These are phyloP conservation scores for Rhysida immarginata DNA, from an alignment of 1,140 invertebrate species.

Conservation along the genomic window DNA sequence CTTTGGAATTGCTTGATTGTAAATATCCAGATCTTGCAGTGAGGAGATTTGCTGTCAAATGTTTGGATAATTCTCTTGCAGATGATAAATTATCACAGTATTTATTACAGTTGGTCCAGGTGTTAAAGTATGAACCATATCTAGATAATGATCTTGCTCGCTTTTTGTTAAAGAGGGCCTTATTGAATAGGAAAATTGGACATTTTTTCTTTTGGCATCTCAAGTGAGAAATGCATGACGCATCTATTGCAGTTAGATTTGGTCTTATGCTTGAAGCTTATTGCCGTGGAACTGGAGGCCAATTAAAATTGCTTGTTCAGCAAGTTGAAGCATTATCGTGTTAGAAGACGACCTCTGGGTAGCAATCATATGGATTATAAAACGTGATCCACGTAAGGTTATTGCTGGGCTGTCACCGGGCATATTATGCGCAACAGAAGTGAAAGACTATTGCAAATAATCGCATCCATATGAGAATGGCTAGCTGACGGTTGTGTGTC, in stretches of 20 bases:
- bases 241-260: conserved; percentile 47
- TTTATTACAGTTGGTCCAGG: conserved; percentile 83
- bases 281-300: conserved; percentile 76
- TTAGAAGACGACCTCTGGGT: no score
- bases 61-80: conserved; percentile 36
- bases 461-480: no score
- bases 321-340: conserved; percentile 83
- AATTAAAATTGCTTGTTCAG: conserved; percentile 59
- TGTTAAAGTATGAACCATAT: conserved; percentile 87
- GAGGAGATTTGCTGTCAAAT: conserved; percentile 38
- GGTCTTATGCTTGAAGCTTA: conserved; percentile 89
- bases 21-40: conserved; percentile 40
- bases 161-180: conserved; percentile 70
- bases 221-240: conserved; percentile 37
- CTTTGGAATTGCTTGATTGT: conserved; percentile 42
- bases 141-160: conserved; percentile 75
- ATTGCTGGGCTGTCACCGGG: no score
- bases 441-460: no score
- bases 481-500: no score
- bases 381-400: no score
- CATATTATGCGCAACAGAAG: no score
- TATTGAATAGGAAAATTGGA: conserved; percentile 86
- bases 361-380: no score
- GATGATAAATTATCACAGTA: conserved; percentile 40
- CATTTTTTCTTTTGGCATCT: conserved; percentile 93